These are phyloP conservation scores for Clarias laeviceps DNA, from an alignment of 2,797 vertebrate genomes.

Conservation along the genomic window DNA sequence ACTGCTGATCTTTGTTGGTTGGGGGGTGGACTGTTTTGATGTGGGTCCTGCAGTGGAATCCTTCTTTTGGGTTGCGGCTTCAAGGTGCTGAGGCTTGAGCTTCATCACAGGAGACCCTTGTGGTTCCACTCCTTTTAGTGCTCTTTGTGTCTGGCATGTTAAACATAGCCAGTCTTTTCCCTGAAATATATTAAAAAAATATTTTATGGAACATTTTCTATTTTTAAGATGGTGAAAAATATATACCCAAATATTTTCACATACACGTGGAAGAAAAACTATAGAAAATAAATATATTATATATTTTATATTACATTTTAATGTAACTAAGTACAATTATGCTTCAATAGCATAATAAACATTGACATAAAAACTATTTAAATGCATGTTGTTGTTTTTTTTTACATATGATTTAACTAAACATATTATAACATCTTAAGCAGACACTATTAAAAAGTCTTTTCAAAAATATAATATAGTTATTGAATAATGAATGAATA, in stretches of 20 bases:
- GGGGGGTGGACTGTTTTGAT: slow-evolving; percentile 45
- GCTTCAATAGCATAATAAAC: background rate
- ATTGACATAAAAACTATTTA: too few species aligned
- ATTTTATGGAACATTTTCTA: background rate
- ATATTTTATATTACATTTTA: too few species aligned
- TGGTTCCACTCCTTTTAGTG: slow-evolving; percentile 73
- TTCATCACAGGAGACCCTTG: slow-evolving; percentile 58
- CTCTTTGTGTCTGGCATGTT: slow-evolving; percentile 86
- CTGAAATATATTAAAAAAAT: slow-evolving; percentile 41
- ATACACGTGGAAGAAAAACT: background rate
- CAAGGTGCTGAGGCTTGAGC: slow-evolving; percentile 64
- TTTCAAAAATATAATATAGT: background rate
- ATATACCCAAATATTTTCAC: background rate
- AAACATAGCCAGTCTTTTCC: slow-evolving; percentile 75
- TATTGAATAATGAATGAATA: too few species aligned
- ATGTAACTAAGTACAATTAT: background rate
- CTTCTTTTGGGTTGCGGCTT: slow-evolving; percentile 35
- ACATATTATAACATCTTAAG: background rate
- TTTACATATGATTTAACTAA: background rate
- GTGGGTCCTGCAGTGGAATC: slow-evolving; percentile 43
- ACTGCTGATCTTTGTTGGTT: slow-evolving; percentile 62
- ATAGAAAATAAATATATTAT: background rate
- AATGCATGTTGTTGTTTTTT: background rate
- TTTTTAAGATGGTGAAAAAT: background rate
- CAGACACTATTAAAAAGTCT: background rate